A percentile compares a stretch with the other conserved stretches of the same genome.
phyloP scores from a whole-genome alignment of 2,113 vertebrate genomes.

The Piliocolobus tephrosceles region DNA sequence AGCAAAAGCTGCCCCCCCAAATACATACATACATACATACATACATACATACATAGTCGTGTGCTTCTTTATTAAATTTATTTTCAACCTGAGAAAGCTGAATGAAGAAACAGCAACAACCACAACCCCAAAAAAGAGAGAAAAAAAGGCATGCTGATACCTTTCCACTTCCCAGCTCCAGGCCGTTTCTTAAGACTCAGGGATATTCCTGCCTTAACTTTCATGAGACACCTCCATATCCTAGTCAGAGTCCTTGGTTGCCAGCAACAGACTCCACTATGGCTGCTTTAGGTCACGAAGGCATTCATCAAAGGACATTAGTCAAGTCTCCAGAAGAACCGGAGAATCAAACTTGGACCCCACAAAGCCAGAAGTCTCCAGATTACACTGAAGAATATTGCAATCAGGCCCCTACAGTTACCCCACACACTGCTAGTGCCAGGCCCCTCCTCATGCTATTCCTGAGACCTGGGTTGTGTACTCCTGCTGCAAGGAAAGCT shows the following conservation, averaged over 20 bases:
- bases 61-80: too few relatives aligned
- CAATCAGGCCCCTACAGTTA: too few relatives aligned
- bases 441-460: background rate
- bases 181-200: background rate
- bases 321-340: background rate
- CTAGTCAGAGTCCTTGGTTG: background rate
- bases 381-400: background rate
- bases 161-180: background rate
- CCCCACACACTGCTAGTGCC: background rate
- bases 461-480: background rate
- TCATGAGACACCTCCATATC: background rate
- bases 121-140: too few relatives aligned
- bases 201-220: background rate
- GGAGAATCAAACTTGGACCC: background rate
- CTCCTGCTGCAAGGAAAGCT: too few relatives aligned
- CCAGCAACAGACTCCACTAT: background rate
- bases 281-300: background rate
- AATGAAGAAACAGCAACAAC: too few relatives aligned
- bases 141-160: rapidly evolving
- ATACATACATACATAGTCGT: too few relatives aligned
- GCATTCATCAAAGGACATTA: background rate
- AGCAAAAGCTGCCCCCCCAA: too few relatives aligned
- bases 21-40: too few relatives aligned
- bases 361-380: background rate
- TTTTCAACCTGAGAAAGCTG: too few relatives aligned